Percentiles rank a stretch among this genome's conserved stretches.
phyloP scores from a whole-genome alignment of 2,113 vertebrate genomes.

The Hemichromis elongatus region DNA sequence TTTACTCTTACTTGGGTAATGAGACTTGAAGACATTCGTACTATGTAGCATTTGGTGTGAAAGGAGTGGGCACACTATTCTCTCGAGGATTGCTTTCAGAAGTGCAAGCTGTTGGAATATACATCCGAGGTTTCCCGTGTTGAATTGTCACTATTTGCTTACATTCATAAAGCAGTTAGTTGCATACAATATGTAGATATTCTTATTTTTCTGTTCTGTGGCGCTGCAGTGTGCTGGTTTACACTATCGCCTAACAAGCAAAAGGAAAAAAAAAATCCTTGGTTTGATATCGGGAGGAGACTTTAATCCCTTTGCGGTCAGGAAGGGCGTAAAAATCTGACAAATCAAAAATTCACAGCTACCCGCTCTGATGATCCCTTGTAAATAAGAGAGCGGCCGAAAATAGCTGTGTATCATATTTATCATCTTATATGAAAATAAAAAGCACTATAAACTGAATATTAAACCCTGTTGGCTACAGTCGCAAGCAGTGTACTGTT shows the following conservation, averaged over 20 bases:
- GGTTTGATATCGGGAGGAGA: background rate
- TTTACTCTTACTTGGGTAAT: background rate
- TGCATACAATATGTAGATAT: background rate
- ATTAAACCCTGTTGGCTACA: background rate
- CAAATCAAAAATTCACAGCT: background rate
- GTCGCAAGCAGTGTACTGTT: background rate
- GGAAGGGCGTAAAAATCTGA: background rate
- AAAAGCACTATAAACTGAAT: background rate
- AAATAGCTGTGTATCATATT: background rate
- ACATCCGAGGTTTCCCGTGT: background rate
- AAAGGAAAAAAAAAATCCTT: background rate
- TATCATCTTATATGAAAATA: background rate
- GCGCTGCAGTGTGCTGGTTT: background rate
- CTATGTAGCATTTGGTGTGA: slow-evolving; percentile 14
- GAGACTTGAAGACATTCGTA: background rate
- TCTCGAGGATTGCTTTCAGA: background rate
- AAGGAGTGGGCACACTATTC: background rate
- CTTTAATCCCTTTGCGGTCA: background rate
- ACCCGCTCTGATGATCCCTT: background rate
- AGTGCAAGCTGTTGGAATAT: background rate
- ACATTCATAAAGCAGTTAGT: background rate
- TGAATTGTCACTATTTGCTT: background rate
- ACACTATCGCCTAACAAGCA: background rate
- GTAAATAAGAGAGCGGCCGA: background rate
- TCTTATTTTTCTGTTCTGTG: background rate